Base-by-base conservation (phyloP, 2,113 vertebrate genomes). In the Tragelaphus buxtoni region DNA sequence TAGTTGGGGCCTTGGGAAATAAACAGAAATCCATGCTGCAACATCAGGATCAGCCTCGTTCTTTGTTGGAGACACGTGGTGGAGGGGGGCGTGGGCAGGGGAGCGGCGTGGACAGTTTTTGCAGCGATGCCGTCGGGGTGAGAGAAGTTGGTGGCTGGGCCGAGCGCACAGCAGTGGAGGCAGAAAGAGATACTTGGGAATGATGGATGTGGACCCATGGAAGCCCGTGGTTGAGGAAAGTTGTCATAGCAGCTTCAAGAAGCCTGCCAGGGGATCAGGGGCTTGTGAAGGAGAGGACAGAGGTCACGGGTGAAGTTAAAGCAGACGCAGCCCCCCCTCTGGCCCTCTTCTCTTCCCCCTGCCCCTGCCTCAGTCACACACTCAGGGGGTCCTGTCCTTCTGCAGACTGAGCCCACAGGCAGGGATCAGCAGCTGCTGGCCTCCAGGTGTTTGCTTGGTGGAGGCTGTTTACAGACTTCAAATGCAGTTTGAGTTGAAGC, bases 401-500 rank as follows among this genome's bases (percentile, higher is more conserved):
- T 6, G 7, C 24, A n/a, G 49, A 85, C 49, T 7, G 51, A 74
- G n/a, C 24, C 60, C 35, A 24, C 4, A 32, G 49, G 63, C 32
- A 47, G 58, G 45, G 49, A 30, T 88, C 10, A 1, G 49, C 88
- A 92, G 88, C 76, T 76, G 55, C 63, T n/a, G n/a, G 69, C 26
- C 39, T 91, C 74, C 86, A 88, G 61, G 49, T 86, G 65, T 93
- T 88, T 47, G 32, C 55, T 95, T 88, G 69, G 77, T 72, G 11
- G 81, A 81, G 94, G 87, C 28, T 53, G 35, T 95, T 74, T 51
- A 72, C 63, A 63, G 45, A 35, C 77, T 82, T 90, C 82, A 56
- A 83, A 92, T 95, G 91, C 69, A 47, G 74, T 88, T 85, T 94
- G 76, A 90, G 72, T 58, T 32, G 88, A 95, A 94, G 74, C 53